Evolutionary conservation across 2,888 invertebrate genomes (phyloP), one percentile per base, ranked within the genome.

Genomic region (Stenurella melanura): DNA sequence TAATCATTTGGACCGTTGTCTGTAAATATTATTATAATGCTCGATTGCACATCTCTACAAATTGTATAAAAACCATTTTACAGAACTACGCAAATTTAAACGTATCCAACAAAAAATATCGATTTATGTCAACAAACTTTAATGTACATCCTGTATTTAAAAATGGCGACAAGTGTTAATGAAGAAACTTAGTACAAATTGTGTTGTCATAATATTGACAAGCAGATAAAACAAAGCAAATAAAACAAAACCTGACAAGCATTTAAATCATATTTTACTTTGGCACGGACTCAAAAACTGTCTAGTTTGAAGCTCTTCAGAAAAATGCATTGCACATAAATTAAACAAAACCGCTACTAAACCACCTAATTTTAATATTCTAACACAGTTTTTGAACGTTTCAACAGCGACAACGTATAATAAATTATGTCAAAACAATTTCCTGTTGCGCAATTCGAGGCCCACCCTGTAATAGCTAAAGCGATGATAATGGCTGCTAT

Each of bases 391-490:
- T 57, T 69, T 10, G 42, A 63, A 63, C 72, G 12, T 60, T 60
- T 72, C 63, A 54, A 34, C 60, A n/a, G 30, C 15, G 54, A 26
- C 15, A 21, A 26, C 34, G 64, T 60, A 64, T 74, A 76, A 80
- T 80, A 80, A 80, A 76, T 73, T 75, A 76, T 73, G 74, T 73
- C 56, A 58, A 68, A 77, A 78, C 74, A 79, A 82, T 83, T 84
- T 84, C 83, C 83, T 83, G 83, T 83, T 80, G 81, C 77, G 79
- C 80, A 81, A 82, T 78, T 75, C 72, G 73, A 66, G 81, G 78
- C 81, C 81, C 83, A 83, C 83, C 83, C 83, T 83, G 83, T 83
- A 81, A 74, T 63, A 63, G 34, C 57, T 66, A 70, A 68, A 75
- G 69, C 75, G 73, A 75, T 72, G 77, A 75, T 79, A 81, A 81